phyloP scores from a whole-genome alignment of 2,797 vertebrate species.

The Eulemur rubriventer region DNA sequence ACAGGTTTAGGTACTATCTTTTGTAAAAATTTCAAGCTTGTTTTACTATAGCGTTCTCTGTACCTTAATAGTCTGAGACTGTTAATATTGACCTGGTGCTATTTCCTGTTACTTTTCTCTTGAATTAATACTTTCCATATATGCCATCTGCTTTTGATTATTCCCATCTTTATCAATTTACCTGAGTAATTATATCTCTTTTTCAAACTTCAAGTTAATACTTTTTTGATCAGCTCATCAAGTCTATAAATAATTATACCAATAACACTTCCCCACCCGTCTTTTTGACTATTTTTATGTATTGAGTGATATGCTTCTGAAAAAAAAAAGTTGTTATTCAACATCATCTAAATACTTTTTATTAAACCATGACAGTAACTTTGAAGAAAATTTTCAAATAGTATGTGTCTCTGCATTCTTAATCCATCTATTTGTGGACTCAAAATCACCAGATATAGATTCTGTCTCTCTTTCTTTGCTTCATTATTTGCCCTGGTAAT shows the following conservation, averaged over 20 bases:
- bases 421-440: neutral
- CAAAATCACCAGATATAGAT: neutral
- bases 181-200: neutral
- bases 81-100: neutral
- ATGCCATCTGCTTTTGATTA: neutral
- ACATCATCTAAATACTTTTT: neutral
- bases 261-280: neutral
- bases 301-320: neutral
- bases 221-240: neutral
- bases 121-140: neutral
- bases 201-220: conserved; percentile 39
- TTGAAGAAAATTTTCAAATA: conserved; percentile 13
- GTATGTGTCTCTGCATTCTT: neutral
- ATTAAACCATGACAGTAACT: neutral
- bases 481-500: neutral
- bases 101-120: neutral
- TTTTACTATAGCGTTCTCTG: neutral
- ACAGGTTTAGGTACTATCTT: neutral
- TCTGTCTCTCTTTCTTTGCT: neutral
- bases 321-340: neutral
- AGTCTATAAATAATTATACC: neutral
- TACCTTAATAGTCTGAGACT: neutral
- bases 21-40: neutral
- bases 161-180: conserved; percentile 37
- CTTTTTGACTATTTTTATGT: neutral